These are phyloP conservation scores for Patagioenas fasciata DNA, from an alignment of 2,113 vertebrate genomes.

Conservation along the genomic window DNA sequence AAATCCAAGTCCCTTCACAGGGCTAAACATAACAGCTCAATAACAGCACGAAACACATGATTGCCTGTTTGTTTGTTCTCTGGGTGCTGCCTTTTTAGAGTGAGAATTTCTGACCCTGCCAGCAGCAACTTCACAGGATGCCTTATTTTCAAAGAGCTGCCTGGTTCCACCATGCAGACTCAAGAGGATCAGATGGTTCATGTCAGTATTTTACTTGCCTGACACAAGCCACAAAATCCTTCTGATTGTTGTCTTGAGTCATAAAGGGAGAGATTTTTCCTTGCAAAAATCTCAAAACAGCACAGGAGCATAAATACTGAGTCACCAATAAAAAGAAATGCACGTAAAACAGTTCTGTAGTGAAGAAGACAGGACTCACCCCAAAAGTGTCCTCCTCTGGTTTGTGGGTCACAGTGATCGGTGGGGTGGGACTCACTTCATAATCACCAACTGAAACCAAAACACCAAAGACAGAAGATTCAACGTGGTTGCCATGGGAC, in stretches of 20 bases:
- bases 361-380: slow-evolving; percentile 78
- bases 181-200: neutral
- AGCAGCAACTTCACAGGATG: slow-evolving; percentile 30
- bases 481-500: neutral
- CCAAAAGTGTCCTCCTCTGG: slow-evolving; percentile 94
- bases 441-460: slow-evolving; percentile 75
- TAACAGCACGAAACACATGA: neutral
- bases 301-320: neutral
- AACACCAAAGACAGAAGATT: slow-evolving; percentile 35
- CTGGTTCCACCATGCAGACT: neutral
- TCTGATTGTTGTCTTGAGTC: neutral
- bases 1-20: neutral
- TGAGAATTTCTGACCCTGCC: slow-evolving; percentile 28
- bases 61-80: slow-evolving; percentile 23
- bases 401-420: slow-evolving; percentile 85
- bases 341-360: neutral
- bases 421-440: slow-evolving; percentile 83
- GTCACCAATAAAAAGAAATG: neutral
- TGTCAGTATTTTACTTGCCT: neutral
- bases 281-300: neutral
- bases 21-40: slow-evolving; percentile 16
- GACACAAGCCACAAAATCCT: neutral
- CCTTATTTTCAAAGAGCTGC: slow-evolving; percentile 6
- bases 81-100: neutral
- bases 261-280: slow-evolving; percentile 1